Base-by-base conservation (phyloP, 2,888 invertebrate genomes). In the Drosophila mimetica region DNA sequence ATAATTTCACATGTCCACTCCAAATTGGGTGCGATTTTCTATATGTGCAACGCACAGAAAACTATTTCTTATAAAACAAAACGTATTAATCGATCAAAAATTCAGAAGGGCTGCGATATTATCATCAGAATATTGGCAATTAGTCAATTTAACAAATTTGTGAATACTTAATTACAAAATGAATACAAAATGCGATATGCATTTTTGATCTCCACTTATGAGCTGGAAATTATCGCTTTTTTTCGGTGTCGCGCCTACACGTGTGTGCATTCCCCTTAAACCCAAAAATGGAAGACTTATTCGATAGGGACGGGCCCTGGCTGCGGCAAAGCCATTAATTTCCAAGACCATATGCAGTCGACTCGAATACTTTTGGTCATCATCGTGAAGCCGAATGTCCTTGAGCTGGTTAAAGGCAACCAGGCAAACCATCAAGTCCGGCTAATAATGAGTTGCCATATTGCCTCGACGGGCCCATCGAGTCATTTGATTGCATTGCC, bases 361-460 rank as follows among this genome's bases (percentile, higher is more conserved):
- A 37, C 16, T 14, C 54, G 42, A 30, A 51, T 51, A 42, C 52
- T 66, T 44, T 64, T 64, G 63, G 63, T 66, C 67, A 66, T 60
- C 67, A 66, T 60, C 60, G 44, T 63, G 63, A 30, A 28, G 67
- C 67, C 64, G 16, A 44, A 46, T 71, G 88, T 81, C 80, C 80
- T 81, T 85, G 88, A 71, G 73, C 55, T 58, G 76, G 48, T 57
- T 52, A 36, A 67, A 57, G 61, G 69, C 77, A 25, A 7, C n/a
- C n/a, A 25, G 25, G 25, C 25, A n/a, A n/a, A n/a, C 39, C 30
- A 66, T 61, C 63, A 60, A 20, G 48, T 41, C 46, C 18, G 66
- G 61, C 61, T 60, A 79, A 77, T 79, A 53, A 81, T 87, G 70
- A 75, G 47, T 66, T 50, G 70, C 60, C 59, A 53, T 60, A 53